Percentiles rank a stretch among this genome's conserved stretches.
These are phyloP conservation scores for Macrobrachium nipponense DNA, from an alignment of 1,140 invertebrate genomes.

Conservation along the genomic window DNA sequence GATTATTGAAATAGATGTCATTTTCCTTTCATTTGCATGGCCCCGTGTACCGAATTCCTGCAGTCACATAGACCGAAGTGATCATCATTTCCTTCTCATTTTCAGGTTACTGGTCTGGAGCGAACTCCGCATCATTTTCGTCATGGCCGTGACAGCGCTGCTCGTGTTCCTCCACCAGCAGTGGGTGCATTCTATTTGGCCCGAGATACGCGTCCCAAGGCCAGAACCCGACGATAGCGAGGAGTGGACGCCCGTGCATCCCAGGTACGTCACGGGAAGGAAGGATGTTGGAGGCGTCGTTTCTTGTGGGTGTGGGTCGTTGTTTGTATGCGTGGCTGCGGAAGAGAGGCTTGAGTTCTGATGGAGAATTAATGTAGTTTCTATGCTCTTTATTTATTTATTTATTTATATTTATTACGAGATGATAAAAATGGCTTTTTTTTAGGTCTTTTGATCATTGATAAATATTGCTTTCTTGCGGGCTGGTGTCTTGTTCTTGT, in stretches of 20 bases:
- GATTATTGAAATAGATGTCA: too few species aligned
- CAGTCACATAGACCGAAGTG: too few species aligned
- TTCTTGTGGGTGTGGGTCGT: not conserved
- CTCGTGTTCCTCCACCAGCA: constrained; percentile 64
- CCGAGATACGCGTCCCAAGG: constrained; percentile 66
- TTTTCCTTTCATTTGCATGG: constrained; percentile 36
- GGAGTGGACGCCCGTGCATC: constrained; percentile 60
- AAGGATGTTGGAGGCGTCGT: too few species aligned
- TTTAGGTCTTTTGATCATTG: too few species aligned
- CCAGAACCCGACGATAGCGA: constrained; percentile 60
- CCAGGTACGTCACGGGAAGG: constrained; percentile 30
- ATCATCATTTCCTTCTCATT: not conserved
- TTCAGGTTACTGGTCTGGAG: constrained; percentile 65
- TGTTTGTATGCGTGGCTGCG: not conserved
- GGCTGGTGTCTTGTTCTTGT: too few species aligned
- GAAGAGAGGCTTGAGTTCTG: not conserved
- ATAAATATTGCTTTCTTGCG: too few species aligned
- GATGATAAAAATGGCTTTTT: too few species aligned
- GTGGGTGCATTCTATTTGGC: constrained; percentile 66
- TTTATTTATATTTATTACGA: too few species aligned
- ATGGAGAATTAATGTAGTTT: not conserved
- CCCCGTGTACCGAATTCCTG: too few species aligned
- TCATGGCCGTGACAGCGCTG: constrained; percentile 61
- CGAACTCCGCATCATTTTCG: constrained; percentile 64
- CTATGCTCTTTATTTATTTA: not conserved